Evolutionary conservation across 2,888 invertebrate genomes (phyloP), one percentile per base, ranked within the genome.

Genomic region (Aleiodes alternator): DNA sequence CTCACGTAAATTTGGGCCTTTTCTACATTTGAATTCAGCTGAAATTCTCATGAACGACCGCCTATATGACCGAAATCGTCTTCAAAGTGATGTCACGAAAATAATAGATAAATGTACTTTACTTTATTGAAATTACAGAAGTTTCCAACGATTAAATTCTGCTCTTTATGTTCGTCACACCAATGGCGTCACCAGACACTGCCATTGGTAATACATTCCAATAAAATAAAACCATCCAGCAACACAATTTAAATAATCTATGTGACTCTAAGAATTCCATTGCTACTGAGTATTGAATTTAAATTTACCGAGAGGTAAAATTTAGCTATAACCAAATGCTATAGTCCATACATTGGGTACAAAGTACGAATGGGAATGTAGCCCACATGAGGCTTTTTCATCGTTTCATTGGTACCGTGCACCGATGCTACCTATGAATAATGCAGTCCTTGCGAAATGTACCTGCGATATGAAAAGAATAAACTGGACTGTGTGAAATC

Each of bases 401-500:
- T 76, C 78, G 71, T 76, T 75, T 69, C 69, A 71, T 71, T 76
- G 64, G 9, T 43, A 43, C 51, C 59, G 71, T 50, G 70, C 61
- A 51, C 69, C 29, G 38, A 68, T 73, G 72, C 70, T 76, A 50
- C 70, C 9, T 73, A 78, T 76, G 78, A 78, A 78, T 78, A 78
- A 78, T 76, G 74, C 76, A 78, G 68, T 73, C 69, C 51, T 31
- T 72, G 57, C 61, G 69, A 64, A 77, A 69, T 43, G 53, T 74
- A 74, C 59, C 75, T 83, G 83, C 82, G 83, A 83, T 83, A 79
- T 82, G 82, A 81, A 79, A 83, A 82, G 83, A 84, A 85, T 85
- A 83, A 83, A 82, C 82, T 82, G 84, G 85, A 83, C 84, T 80
- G 81, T 83, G 82, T 82, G 83, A 8, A 84, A 85, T 84, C 83